Conservation (phyloP, 1,140 invertebrate species). For the Microplitis mediator region DNA sequence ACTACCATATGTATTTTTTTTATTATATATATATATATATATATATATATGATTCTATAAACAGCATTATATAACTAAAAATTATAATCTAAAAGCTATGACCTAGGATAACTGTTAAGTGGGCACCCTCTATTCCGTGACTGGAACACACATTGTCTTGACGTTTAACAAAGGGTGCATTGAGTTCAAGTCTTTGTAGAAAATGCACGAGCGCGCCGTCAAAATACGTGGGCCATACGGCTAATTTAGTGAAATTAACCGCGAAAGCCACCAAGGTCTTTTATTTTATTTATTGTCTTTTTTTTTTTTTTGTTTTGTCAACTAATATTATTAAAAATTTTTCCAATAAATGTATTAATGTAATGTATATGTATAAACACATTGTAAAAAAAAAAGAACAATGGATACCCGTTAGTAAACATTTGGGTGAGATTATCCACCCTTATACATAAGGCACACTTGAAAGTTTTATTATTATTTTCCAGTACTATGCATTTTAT, state of each 20-base stretch:
- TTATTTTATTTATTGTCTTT: conserved; percentile 3
- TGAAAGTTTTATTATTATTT: conserved; percentile 16
- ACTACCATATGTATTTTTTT: background rate
- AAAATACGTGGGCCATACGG: conserved; percentile 59
- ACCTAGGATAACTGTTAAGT: conserved; percentile 5
- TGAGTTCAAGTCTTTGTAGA: conserved; percentile 38
- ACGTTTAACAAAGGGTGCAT: conserved; percentile 52
- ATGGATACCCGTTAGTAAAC: conserved; percentile 18
- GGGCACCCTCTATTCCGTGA: conserved; percentile 11
- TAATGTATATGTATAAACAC: background rate
- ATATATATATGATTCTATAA: too few relatives aligned
- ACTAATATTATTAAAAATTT: background rate
- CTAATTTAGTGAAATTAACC: conserved; percentile 56
- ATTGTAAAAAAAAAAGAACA: background rate
- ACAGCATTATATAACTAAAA: too few relatives aligned
- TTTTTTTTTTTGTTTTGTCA: background rate
- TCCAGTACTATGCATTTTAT: conserved; percentile 5
- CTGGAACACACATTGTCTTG: conserved; percentile 30
- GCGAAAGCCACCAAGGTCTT: conserved; percentile 2
- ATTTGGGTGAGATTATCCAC: conserved; percentile 3
- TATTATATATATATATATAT: background rate
- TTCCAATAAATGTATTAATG: too few relatives aligned
- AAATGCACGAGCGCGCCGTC: conserved; percentile 51
- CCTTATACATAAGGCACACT: conserved; percentile 3
- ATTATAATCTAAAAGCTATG: background rate